Conservation (phyloP, 2,113 vertebrate genomes). For the Sisor rabdophorus region DNA sequence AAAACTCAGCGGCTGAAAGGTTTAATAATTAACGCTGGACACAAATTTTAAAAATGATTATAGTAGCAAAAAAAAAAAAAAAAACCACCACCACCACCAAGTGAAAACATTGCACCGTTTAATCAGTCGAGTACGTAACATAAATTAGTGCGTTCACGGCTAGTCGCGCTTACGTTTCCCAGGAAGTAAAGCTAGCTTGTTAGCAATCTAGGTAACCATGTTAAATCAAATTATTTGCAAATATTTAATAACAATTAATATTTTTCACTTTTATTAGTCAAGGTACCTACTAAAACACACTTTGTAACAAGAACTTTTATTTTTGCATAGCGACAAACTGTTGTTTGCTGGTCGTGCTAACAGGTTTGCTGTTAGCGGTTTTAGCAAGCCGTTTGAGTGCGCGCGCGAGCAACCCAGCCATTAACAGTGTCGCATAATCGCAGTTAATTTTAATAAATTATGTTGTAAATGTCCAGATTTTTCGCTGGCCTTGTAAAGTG, state of each 20-base stretch:
- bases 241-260: too few relatives aligned
- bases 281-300: too few relatives aligned
- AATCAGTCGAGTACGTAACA: background rate
- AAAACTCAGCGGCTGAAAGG: background rate
- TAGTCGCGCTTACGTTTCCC: background rate
- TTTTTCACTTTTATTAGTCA: too few relatives aligned
- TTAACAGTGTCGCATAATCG: background rate
- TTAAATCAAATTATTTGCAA: too few relatives aligned
- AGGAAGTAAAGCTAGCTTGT: background rate
- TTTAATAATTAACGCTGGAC: background rate
- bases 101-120: background rate
- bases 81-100: too few relatives aligned
- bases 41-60: background rate
- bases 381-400: background rate
- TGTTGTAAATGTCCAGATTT: background rate
- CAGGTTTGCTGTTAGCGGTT: constrained; percentile 4
- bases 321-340: background rate
- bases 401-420: background rate
- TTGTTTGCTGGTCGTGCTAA: background rate
- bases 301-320: background rate
- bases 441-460: background rate
- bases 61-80: background rate
- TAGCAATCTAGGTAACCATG: too few relatives aligned
- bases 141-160: background rate
- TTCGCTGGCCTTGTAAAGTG: background rate